Evolutionary conservation across 2,888 invertebrate genomes (phyloP), one percentile per base, ranked within the genome.

Genomic region (Kuschelorhynchus macadamiae): DNA sequence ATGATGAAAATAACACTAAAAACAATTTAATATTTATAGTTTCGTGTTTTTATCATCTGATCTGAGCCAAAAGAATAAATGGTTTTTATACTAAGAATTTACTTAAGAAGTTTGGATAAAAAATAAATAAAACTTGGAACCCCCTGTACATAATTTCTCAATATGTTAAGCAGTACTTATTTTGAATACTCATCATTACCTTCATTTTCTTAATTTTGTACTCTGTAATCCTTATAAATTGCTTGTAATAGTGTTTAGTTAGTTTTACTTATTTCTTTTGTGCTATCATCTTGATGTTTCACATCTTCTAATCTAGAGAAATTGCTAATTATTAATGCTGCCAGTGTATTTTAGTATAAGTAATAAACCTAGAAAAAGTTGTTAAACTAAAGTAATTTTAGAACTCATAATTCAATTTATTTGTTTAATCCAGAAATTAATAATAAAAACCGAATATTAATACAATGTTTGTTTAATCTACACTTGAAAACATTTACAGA

Each of bases 101-200:
- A 25, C 25, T 7, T 25, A 25, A n/a, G n/a, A n/a, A 3, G 7
- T 25, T 49, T 12, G 8, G 1, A 16, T 32, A 50, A n/a, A 3
- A n/a, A n/a, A 12, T 12, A 36, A 36, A 17, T 17, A 44, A 17
- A 30, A 42, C 16, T n/a, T 46, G 46, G 44, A 46, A 33, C 32
- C 32, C 20, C 56, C 46, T 46, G 56, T 57, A 57, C 18, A 57
- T 57, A 57, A 55, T 46, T 41, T 55, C 42, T 41, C 55, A 55
- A 55, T 55, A 55, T 17, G 21, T 42, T 55, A 55, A 55, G 30
- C 55, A 55, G 36, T 30, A 55, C 14, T 41, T 55, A 42, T 36
- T 36, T 25, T 25, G 25, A 25, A 25, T 25, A 25, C 25, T 25
- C 25, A 25, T 5, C 7, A 7, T 25, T 25, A 5, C 25, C 25